Conservation (phyloP, 2,113 vertebrate species). For the Machaerirhynchus nigripectus region DNA sequence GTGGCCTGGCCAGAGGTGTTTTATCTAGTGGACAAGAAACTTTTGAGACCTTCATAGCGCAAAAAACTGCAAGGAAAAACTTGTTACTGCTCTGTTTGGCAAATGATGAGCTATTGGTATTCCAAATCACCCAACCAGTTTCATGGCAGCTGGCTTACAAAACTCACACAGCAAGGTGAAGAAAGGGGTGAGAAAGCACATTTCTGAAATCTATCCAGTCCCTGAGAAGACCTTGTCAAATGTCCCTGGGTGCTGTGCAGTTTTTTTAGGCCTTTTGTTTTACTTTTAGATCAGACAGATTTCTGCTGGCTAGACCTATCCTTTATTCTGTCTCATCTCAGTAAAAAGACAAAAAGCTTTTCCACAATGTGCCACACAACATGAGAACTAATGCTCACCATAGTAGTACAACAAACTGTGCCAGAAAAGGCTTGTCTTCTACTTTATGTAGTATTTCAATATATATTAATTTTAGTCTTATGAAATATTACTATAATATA, state of each 20-base stretch:
- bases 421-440: neutral
- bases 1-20: neutral
- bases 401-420: neutral
- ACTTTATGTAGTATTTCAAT: neutral
- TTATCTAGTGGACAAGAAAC: neutral
- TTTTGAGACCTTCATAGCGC: neutral
- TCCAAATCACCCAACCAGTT: neutral
- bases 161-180: neutral
- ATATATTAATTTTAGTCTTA: neutral
- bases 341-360: neutral
- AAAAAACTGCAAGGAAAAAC: neutral
- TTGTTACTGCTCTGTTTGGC: neutral
- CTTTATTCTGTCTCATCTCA: neutral
- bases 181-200: neutral
- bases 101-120: rapidly evolving
- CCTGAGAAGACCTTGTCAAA: neutral
- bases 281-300: neutral
- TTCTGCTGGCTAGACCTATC: neutral
- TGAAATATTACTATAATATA: neutral
- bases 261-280: neutral
- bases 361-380: neutral
- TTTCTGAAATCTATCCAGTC: neutral
- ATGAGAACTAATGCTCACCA: neutral
- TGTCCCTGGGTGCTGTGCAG: neutral
- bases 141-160: neutral